A percentile compares a stretch with the other conserved stretches of the same genome.
Conservation (phyloP, 2,113 vertebrate species). For the Muntiacus muntjak region DNA sequence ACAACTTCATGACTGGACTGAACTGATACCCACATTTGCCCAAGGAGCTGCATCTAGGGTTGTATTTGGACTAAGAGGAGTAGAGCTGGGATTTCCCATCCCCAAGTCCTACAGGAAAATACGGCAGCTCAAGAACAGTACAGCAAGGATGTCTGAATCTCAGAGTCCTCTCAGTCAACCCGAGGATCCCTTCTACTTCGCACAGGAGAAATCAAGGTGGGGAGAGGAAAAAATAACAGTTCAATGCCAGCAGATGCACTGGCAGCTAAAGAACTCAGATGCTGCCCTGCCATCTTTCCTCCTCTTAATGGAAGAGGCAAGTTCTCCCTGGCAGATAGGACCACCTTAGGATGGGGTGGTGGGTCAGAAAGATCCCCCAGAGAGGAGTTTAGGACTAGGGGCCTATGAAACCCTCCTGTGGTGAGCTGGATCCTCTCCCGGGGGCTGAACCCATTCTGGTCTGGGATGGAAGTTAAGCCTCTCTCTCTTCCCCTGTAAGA, state of each 20-base stretch:
- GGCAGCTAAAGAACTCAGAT: background rate
- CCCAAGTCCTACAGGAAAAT: background rate
- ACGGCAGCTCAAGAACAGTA: too few relatives aligned
- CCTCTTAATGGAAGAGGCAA: background rate
- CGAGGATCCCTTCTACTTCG: background rate
- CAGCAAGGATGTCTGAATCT: background rate
- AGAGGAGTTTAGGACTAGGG: background rate
- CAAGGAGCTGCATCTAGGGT: rapidly evolving
- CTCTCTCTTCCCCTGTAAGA: slow-evolving; percentile 60
- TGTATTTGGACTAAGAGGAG: background rate
- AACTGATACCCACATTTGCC: background rate
- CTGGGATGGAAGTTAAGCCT: background rate
- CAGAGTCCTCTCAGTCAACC: background rate
- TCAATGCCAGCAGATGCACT: background rate
- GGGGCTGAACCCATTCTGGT: background rate
- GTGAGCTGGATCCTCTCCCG: background rate
- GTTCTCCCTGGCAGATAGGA: rapidly evolving
- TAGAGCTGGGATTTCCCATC: background rate
- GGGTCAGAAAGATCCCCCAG: background rate
- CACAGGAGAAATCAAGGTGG: slow-evolving; percentile 2
- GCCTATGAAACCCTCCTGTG: background rate
- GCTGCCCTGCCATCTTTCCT: background rate
- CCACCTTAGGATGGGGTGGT: background rate
- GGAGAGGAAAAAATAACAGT: background rate
- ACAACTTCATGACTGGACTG: background rate